Conservation (phyloP, 1,140 invertebrate species). For the Meloidogyne chitwoodi region DNA sequence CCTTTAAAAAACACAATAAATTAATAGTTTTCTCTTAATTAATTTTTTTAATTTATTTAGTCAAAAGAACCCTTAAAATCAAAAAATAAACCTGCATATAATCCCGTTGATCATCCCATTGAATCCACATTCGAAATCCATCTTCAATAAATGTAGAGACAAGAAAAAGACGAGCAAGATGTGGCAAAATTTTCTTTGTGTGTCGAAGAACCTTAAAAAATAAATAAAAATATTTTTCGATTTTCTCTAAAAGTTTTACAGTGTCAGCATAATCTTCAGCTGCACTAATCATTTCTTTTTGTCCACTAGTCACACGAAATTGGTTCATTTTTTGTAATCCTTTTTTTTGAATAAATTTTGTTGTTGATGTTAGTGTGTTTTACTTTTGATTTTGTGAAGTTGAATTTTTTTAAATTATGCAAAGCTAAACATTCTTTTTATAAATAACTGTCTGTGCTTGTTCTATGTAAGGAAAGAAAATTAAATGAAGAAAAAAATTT, state of each 20-base stretch:
- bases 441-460: too few species aligned
- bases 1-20: constrained; percentile 55
- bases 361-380: background rate
- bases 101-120: constrained; percentile 94
- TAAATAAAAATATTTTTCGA: background rate
- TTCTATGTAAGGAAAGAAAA: too few species aligned
- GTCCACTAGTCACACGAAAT: constrained; percentile 23
- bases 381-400: too few species aligned
- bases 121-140: constrained; percentile 94
- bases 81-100: constrained; percentile 75
- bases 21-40: too few species aligned
- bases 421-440: background rate
- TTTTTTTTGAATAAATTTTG: background rate
- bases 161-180: constrained; percentile 88
- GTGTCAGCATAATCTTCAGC: constrained; percentile 44
- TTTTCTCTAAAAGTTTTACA: constrained; percentile 3
- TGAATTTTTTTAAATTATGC: too few species aligned
- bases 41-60: too few species aligned
- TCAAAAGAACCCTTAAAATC: too few species aligned
- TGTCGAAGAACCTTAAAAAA: constrained; percentile 49
- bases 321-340: constrained; percentile 21
- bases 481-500: too few species aligned
- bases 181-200: constrained; percentile 83
- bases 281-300: constrained; percentile 29
- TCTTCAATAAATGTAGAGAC: constrained; percentile 99